These are phyloP conservation scores for Alosa alosa DNA, from an alignment of 2,113 vertebrate genomes.

Conservation along the genomic window DNA sequence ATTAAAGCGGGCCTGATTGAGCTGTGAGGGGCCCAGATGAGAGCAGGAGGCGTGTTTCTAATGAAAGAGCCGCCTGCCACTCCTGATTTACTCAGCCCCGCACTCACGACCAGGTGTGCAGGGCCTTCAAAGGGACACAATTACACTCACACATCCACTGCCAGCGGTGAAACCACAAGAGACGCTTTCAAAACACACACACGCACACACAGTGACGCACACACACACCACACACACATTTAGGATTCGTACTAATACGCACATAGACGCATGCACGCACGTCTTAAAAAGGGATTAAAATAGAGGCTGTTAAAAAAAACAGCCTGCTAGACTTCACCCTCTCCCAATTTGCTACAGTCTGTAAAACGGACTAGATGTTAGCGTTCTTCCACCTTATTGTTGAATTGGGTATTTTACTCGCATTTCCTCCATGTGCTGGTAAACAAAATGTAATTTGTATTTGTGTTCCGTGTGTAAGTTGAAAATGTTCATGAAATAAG, in stretches of 20 bases:
- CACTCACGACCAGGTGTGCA: constrained; percentile 53
- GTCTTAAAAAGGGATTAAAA: constrained; percentile 17
- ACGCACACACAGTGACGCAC: constrained; percentile 11
- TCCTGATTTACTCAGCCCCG: constrained; percentile 48
- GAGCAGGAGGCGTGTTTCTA: constrained; percentile 26
- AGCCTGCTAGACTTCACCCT: neutral
- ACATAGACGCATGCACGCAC: neutral
- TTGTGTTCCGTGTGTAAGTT: neutral
- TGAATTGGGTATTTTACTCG: neutral
- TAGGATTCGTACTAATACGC: constrained; percentile 20
- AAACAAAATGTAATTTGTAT: neutral
- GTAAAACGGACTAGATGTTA: neutral
- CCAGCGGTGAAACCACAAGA: constrained; percentile 24
- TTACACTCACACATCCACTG: constrained; percentile 24
- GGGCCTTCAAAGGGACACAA: constrained; percentile 46
- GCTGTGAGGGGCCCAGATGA: constrained; percentile 36
- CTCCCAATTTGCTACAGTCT: neutral
- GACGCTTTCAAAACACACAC: neutral
- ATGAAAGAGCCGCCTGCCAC: constrained; percentile 49
- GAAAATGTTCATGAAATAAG: neutral
- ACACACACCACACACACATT: constrained; percentile 6
- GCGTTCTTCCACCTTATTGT: neutral
- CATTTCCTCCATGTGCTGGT: neutral
- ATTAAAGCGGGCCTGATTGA: constrained; percentile 38
- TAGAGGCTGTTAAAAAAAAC: constrained; percentile 34